Evolutionary conservation across 1,140 invertebrate species (phyloP).

Genomic region (Pogonognathellus flavescens): DNA sequence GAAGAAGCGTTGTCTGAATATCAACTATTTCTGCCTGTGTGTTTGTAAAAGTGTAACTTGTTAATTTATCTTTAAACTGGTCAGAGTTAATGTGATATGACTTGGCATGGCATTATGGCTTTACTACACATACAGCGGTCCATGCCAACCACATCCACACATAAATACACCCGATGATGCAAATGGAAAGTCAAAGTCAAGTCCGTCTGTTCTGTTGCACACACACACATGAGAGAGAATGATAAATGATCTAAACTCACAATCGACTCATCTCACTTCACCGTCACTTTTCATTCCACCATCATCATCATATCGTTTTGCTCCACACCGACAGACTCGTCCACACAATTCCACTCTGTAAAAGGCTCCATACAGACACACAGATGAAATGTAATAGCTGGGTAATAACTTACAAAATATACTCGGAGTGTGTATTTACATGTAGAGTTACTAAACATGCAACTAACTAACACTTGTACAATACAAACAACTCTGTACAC

Average conservation of each 20-base stretch:
- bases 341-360: no score
- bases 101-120: neutral
- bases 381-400: no score
- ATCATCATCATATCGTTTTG: neutral
- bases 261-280: slow-evolving; percentile 41
- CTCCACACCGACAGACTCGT: neutral
- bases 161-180: neutral
- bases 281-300: slow-evolving; percentile 30
- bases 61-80: slow-evolving; percentile 3
- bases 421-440: no score
- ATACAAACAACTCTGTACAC: no score
- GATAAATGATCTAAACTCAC: slow-evolving; percentile 36
- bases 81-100: neutral
- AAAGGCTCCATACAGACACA: no score
- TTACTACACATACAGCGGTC: neutral
- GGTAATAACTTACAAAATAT: no score
- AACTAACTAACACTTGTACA: no score
- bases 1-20: no score
- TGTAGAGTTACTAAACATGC: no score
- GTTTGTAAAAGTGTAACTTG: neutral
- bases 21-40: no score
- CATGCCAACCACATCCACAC: neutral
- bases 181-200: slow-evolving; percentile 30
- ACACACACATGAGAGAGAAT: neutral
- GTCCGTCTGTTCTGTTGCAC: neutral